A percentile compares a stretch with the other conserved stretches of the same genome.
Evolutionary conservation across 2,113 vertebrate genomes (phyloP).

Genomic region (Pica pica): DNA sequence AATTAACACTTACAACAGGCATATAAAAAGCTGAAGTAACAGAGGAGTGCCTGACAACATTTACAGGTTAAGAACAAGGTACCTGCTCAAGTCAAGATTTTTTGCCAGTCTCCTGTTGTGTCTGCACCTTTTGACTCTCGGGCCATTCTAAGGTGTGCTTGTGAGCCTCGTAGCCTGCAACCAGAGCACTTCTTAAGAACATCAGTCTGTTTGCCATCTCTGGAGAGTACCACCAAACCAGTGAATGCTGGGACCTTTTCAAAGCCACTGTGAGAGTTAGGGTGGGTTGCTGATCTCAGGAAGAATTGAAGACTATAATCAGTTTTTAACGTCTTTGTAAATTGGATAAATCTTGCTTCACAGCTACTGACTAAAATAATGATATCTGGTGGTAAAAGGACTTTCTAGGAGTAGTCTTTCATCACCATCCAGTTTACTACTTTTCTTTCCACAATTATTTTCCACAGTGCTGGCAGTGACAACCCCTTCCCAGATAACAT

Average conservation of each 20-base stretch:
- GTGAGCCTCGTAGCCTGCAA: background rate
- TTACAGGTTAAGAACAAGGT: background rate
- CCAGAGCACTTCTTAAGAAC: background rate
- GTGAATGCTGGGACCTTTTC: background rate
- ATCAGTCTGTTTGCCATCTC: background rate
- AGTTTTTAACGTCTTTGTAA: background rate
- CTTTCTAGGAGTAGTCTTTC: background rate
- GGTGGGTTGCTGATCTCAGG: background rate
- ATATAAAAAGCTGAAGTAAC: background rate
- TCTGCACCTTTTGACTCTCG: background rate
- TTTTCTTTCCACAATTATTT: background rate
- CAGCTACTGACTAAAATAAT: background rate
- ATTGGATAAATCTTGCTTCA: background rate
- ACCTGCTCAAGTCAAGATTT: background rate
- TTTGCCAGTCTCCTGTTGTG: background rate
- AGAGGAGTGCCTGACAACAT: background rate
- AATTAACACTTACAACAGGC: background rate
- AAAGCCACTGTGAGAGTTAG: background rate
- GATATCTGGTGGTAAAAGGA: background rate
- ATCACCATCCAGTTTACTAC: background rate
- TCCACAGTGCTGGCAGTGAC: background rate
- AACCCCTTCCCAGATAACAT: background rate
- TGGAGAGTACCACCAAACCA: background rate
- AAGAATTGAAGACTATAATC: background rate
- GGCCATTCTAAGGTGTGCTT: background rate